Base-by-base conservation (phyloP, 2,797 vertebrate species). In the Moxostoma hubbsi region DNA sequence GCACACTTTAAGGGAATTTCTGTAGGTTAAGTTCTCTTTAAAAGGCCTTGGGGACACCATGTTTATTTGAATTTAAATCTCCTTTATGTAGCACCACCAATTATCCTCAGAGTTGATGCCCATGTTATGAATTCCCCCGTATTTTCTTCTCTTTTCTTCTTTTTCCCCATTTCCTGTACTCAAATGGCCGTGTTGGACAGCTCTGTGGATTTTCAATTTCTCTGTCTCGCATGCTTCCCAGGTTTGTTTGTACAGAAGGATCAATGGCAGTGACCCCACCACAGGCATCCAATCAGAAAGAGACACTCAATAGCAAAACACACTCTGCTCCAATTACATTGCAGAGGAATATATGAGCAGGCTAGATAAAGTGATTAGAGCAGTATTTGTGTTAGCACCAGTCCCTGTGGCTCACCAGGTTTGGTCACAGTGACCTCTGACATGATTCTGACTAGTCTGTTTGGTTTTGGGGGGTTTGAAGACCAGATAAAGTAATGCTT, bases 31-130 rank as follows among this genome's bases (percentile, higher is more conserved):
- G 82, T 79, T 83, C 61, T 80, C 73, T 75, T 82, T 82, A 85
- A 84, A 12, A 0, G 55, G 82, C 81, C 86, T 82, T 49, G 84
- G 58, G 86, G 85, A 46, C 64, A 8, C 51, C 49, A 7, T 90
- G 83, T 87, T 87, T 90, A 84, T 91, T 89, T 91, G 82, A 83
- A 88, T 86, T 87, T 79, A 70, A 84, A 81, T 88, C 89, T 85
- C 89, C 88, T 86, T 88, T 87, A 87, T 89, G 87, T 84, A 85
- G 90, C 83, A 78, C 15, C 73, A 81, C 77, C 87, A 89, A 89
- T 92, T 88, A 90, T 87, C 77, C 85, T 69, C 82, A 63, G 11
- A 75, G 81, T 81, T 87, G 89, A 89, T 83, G 85, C 77, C 61
- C 82, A 80, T 90, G 87, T 91, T 92, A 83, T 90, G 86, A 90